Base-by-base conservation (phyloP, 2,888 invertebrate species). In the Drosophila merina region DNA sequence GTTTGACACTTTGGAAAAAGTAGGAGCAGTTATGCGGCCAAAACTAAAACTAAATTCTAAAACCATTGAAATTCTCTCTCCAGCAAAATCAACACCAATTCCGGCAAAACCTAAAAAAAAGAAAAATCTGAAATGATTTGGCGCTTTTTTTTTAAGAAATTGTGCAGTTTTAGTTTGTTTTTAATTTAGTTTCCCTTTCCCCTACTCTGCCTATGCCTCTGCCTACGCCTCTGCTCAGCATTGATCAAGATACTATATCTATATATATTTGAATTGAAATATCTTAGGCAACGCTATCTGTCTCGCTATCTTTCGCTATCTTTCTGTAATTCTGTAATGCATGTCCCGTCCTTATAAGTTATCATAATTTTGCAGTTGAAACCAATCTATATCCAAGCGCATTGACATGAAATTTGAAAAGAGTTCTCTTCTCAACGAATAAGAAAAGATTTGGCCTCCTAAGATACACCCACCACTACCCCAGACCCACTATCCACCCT, bases 321-420 rank as follows among this genome's bases (percentile, higher is more conserved):
- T 79, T 57, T 72, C 73, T 83, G 86, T 88, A 76, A 72, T 55
- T 71, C 80, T 42, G 69, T 79, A 75, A 75, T 88, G 82, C 88
- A 88, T 88, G 86, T 79, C 73, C 69, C 75, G 64, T 68, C 66
- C 72, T 64, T 58, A 50, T 68, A 60, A 49, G 67, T 67, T 74
- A 56, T 71, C 73, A 73, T 69, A 30, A 60, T 60, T 63, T 54
- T 57, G 59, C 64, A 51, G 68, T 51, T 33, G 40, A 56, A 68
- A 44, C 59, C 20, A 20, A 20, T 20, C 20, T 20, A 20, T 49
- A 44, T 38, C 1, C 45, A 54, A 8, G 56, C 47, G 58, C 57
- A 60, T 56, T 42, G 26, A 56, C 63, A 72, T 47, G 58, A 71
- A 74, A 77, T 84, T 84, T 84, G 84, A 84, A 84, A 84, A 84